A percentile compares a stretch with the other conserved stretches of the same genome.
Evolutionary conservation across 1,140 invertebrate species (phyloP).

Genomic region (Holotrichia oblita): DNA sequence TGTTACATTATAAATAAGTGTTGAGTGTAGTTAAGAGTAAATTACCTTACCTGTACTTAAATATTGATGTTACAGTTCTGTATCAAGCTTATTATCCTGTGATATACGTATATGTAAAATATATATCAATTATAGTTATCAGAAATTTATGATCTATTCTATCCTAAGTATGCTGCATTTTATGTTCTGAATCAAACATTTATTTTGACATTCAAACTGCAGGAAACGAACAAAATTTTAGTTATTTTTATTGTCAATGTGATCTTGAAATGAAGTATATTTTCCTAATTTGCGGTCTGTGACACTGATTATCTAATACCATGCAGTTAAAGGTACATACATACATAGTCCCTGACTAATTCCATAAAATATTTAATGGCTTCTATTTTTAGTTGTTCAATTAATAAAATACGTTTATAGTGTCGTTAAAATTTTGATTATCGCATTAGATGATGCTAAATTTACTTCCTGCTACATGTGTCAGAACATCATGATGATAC

Average conservation of each 20-base stretch:
- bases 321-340: too few species aligned
- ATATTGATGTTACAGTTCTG: too few species aligned
- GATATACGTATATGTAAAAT: too few species aligned
- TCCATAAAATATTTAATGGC: not conserved
- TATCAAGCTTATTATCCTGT: too few species aligned
- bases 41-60: too few species aligned
- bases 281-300: too few species aligned
- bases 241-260: too few species aligned
- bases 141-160: not conserved
- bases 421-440: not conserved
- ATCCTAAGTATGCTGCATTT: not conserved
- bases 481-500: not conserved
- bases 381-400: conserved; percentile 3
- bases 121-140: too few species aligned
- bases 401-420: not conserved
- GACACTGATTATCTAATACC: too few species aligned
- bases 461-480: not conserved
- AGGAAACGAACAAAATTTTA: not conserved
- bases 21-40: too few species aligned
- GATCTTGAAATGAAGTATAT: too few species aligned
- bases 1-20: too few species aligned
- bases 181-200: not conserved
- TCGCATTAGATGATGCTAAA: not conserved
- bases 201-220: not conserved
- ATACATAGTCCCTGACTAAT: not conserved